Evolutionary conservation across 1,140 invertebrate species (phyloP).

Genomic region (Rhopalosiphum padi): DNA sequence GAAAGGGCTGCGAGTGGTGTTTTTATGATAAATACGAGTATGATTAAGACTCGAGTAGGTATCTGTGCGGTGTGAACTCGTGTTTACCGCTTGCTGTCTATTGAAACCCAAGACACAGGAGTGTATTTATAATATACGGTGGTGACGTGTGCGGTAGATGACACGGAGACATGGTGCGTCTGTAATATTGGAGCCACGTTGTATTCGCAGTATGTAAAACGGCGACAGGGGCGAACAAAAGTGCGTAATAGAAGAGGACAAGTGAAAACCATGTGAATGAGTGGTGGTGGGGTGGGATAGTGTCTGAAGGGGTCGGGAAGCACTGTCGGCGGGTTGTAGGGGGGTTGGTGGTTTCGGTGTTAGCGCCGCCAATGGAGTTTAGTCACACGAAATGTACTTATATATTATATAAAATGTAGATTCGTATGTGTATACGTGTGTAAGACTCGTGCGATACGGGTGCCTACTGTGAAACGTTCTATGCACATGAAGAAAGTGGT

Average conservation of each 20-base stretch:
- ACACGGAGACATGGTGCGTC: not conserved
- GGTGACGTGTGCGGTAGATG: not conserved
- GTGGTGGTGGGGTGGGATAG: not conserved
- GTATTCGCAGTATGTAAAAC: not conserved
- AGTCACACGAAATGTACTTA: not conserved
- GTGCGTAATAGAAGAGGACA: not conserved
- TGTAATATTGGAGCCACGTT: not conserved
- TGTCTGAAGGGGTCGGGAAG: not conserved
- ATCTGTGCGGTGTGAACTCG: not conserved
- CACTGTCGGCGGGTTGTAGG: not conserved
- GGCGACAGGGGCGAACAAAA: not conserved
- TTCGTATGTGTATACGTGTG: not conserved
- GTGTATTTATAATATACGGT: not conserved
- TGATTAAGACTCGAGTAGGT: not conserved
- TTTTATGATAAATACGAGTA: no score
- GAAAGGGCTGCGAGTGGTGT: not conserved
- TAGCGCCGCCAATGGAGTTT: not conserved
- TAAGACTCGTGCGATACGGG: not conserved
- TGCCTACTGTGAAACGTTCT: not conserved
- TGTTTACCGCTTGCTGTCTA: not conserved
- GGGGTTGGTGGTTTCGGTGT: not conserved
- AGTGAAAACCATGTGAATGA: not conserved
- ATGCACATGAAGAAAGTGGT: not conserved
- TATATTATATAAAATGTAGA: conserved; percentile 3
- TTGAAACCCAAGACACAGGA: not conserved